Evolutionary conservation across 2,113 vertebrate species (phyloP).

Genomic region (Alouatta palliata): DNA sequence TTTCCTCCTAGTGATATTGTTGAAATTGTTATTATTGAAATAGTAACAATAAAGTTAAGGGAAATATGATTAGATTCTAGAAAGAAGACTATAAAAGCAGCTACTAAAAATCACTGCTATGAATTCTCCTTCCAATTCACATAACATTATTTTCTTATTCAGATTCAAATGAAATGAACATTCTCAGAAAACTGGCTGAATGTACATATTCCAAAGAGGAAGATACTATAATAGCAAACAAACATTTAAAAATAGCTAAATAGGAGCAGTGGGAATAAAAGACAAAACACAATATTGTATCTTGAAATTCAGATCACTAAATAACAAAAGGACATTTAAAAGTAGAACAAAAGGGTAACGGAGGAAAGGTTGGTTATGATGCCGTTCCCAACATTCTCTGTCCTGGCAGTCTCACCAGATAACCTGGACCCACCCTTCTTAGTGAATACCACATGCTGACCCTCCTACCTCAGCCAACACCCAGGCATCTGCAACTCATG

Average conservation of each 20-base stretch:
- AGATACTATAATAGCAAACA: not conserved
- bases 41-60: not conserved
- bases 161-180: slow-evolving; percentile 53
- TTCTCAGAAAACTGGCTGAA: not conserved
- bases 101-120: not conserved
- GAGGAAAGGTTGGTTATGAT: not conserved
- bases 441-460: not conserved
- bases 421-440: not conserved
- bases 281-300: not conserved
- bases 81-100: slow-evolving; percentile 48
- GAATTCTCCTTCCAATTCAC: slow-evolving; percentile 15
- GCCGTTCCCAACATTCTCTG: not conserved
- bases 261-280: not conserved
- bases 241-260: slow-evolving; percentile 29
- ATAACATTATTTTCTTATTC: not conserved
- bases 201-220: not conserved
- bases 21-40: slow-evolving; percentile 16
- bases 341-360: not conserved
- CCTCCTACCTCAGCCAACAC: too few relatives aligned
- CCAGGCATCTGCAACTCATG: not conserved
- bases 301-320: not conserved
- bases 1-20: not conserved
- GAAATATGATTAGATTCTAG: not conserved
- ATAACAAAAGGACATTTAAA: not conserved
- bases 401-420: not conserved